These are phyloP conservation scores for Trachelus iudaicus DNA, from an alignment of 2,888 invertebrate species.

Conservation along the genomic window DNA sequence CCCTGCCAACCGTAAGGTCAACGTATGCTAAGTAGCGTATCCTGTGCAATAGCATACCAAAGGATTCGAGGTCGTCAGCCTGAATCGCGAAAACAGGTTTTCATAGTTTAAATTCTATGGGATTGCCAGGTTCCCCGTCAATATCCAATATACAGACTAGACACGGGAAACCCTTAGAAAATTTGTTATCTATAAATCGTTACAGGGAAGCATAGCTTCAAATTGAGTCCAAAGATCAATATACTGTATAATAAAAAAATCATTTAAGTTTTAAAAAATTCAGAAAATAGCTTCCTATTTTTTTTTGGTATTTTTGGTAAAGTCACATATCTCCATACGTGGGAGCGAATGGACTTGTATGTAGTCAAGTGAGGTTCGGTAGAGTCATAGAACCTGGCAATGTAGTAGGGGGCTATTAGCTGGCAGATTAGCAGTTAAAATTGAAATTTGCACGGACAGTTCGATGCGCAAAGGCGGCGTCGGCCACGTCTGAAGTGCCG, in stretches of 20 bases:
- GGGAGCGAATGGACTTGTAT: constrained; percentile 26
- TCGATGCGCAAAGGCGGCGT: constrained; percentile 67
- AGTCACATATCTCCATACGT: constrained; percentile 10
- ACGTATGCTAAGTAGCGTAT: constrained; percentile 7
- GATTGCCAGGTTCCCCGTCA: neutral
- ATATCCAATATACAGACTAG: neutral
- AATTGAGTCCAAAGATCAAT: too few relatives aligned
- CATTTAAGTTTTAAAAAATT: neutral
- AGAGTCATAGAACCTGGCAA: neutral
- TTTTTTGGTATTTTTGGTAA: neutral
- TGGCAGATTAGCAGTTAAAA: constrained; percentile 66
- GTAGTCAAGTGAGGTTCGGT: constrained; percentile 16
- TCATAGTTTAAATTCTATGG: neutral
- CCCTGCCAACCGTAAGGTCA: neutral
- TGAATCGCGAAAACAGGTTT: constrained; percentile 5
- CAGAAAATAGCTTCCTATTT: neutral
- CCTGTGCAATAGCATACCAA: constrained; percentile 1
- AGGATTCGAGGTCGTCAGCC: neutral
- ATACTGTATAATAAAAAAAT: neutral
- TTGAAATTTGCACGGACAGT: constrained; percentile 66
- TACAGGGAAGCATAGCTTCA: neutral
- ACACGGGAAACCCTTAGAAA: neutral
- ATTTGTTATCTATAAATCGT: neutral
- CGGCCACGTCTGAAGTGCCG: constrained; percentile 67
- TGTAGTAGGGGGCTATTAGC: constrained; percentile 56